Evolutionary conservation across 2,113 vertebrate species (phyloP).

Genomic region (Paedocypris sp.): DNA sequence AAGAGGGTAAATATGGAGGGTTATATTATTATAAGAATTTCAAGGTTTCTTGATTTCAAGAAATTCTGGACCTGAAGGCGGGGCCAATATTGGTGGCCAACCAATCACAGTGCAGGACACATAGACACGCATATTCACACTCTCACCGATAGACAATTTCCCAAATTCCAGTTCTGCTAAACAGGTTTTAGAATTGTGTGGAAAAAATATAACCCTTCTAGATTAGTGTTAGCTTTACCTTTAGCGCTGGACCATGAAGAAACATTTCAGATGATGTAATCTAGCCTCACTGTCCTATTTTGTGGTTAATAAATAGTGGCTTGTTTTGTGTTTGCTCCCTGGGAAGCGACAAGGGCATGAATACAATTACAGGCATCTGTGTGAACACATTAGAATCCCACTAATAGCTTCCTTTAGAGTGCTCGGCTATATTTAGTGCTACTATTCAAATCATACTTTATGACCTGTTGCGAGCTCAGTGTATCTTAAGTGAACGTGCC

Average conservation of each 20-base stretch:
- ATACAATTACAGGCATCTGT: slow-evolving; percentile 13
- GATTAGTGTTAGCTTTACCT: not conserved
- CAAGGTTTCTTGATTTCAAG: too few relatives aligned
- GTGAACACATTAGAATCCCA: slow-evolving; percentile 1
- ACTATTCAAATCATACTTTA: not conserved
- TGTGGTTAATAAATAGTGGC: slow-evolving; percentile 1
- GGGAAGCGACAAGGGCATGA: not conserved
- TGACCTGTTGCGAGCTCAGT: not conserved
- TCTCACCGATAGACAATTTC: too few relatives aligned
- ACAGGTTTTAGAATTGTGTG: too few relatives aligned
- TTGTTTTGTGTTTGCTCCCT: not conserved
- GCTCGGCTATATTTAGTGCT: not conserved
- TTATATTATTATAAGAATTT: too few relatives aligned
- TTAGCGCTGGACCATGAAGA: not conserved
- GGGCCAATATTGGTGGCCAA: too few relatives aligned
- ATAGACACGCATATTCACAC: too few relatives aligned
- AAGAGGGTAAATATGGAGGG: too few relatives aligned
- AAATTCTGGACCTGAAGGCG: too few relatives aligned
- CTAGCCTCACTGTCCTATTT: slow-evolving; percentile 1
- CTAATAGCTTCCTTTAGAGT: slow-evolving; percentile 8
- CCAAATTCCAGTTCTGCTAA: too few relatives aligned
- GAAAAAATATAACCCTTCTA: not conserved
- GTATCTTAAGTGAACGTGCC: not conserved
- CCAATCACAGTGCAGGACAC: too few relatives aligned
- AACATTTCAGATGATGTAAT: too few relatives aligned